Evolutionary conservation across 2,888 invertebrate genomes (phyloP), one percentile per base, ranked within the genome.

Genomic region (Lumbricus terrestris): DNA sequence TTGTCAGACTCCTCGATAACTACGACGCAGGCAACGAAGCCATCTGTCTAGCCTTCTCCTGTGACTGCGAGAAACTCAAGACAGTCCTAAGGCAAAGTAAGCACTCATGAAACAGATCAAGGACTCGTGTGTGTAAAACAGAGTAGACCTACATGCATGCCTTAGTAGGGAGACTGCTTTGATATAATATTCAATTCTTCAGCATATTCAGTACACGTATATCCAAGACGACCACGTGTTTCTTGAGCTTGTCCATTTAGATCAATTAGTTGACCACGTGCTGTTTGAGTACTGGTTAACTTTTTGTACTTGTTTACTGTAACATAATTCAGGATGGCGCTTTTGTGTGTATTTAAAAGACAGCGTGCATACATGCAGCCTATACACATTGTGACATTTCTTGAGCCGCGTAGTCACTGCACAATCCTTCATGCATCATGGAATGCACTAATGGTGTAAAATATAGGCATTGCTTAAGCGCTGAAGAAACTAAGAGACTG

Each of bases 11-110:
- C 18, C 91, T 93, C 16, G 40, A 90, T 23, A 89, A 91, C 35
- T 92, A 92, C 83, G 91, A 91, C 33, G 83, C 88, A 88, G 92
- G 92, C 83, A 93, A 93, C 90, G 93, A 93, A 89, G 85, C 93
- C 88, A 92, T 91, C n/a, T 91, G 91, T 88, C 89, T 91, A 6
- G 93, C 93, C 8, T 90, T 93, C 35, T 92, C 93, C 23, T 92
- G 93, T 54, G 92, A 93, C 89, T 83, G 88, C 11, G 90, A 90
- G 18, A 83, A 38, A 37, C 91, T 93, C n/a, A 88, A 40, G 16
- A 91, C 92, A 35, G 83, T 93, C 18, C 88, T 91, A 5, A 92
- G 91, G 34, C 89, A 91, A 88, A 92, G 93, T 93, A 83, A 89
- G 88, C 47, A 37, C 69, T 69, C n/a, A 29, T 69, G 29, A 23